Evolutionary conservation across 2,797 vertebrate species (phyloP).

Genomic region (Sebastes kiyomatsui): DNA sequence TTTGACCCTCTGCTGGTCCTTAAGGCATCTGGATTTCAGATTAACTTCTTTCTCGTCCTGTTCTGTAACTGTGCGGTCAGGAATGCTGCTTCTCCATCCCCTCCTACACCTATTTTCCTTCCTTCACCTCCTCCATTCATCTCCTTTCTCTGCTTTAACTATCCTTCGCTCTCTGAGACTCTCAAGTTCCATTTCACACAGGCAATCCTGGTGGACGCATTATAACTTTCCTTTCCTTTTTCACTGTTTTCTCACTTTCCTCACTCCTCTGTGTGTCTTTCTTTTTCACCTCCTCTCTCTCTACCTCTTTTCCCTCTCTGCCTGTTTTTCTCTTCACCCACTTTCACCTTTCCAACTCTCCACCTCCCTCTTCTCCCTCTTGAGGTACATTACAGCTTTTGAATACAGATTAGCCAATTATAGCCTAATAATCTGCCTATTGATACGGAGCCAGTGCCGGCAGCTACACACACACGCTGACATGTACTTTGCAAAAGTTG

Average conservation of each 20-base stretch:
- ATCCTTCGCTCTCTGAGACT: not conserved
- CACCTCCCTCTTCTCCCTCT: constrained; percentile 21
- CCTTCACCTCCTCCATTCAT: constrained; percentile 53
- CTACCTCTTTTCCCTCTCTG: not conserved
- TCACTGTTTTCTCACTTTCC: constrained; percentile 2
- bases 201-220: constrained; percentile 35
- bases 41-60: constrained; percentile 53
- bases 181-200: constrained; percentile 8
- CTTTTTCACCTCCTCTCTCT: constrained; percentile 4
- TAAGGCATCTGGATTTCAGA: constrained; percentile 78
- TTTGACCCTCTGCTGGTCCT: constrained; percentile 69
- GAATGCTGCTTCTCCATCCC: constrained; percentile 72
- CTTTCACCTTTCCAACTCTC: constrained; percentile 43
- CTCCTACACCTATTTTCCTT: constrained; percentile 63
- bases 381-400: constrained; percentile 39
- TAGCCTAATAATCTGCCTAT: constrained; percentile 26
- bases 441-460: constrained; percentile 34
- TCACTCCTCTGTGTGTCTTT: not conserved
- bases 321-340: constrained; percentile 57
- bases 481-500: constrained; percentile 26
- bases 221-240: constrained; percentile 13
- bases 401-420: constrained; percentile 62
- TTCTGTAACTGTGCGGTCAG: constrained; percentile 55
- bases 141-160: constrained; percentile 17
- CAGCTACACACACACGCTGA: constrained; percentile 23